phyloP scores from a whole-genome alignment of 2,113 vertebrate species.

The Ictalurus punctatus region DNA sequence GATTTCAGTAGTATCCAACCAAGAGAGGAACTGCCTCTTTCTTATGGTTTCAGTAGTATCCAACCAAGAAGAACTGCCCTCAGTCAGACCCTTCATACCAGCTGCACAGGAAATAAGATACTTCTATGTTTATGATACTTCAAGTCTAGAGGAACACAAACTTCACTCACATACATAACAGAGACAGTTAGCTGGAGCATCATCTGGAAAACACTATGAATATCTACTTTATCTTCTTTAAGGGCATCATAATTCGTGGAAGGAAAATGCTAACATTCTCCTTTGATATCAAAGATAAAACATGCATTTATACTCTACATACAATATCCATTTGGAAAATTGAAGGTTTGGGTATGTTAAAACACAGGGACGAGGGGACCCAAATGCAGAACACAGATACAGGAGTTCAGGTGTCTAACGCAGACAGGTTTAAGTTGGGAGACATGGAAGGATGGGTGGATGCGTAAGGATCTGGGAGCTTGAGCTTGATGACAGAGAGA shows the following conservation, averaged over 20 bases:
- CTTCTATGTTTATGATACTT: not conserved
- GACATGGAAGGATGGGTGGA: too few relatives aligned
- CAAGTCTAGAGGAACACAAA: not conserved
- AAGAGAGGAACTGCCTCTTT: constrained; percentile 39
- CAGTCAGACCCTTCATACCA: constrained; percentile 18
- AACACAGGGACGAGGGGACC: too few relatives aligned
- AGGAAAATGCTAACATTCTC: not conserved
- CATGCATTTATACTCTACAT: too few relatives aligned
- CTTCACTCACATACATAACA: not conserved
- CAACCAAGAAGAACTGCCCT: constrained; percentile 40
- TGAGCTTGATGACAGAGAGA: too few relatives aligned
- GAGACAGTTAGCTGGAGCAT: not conserved
- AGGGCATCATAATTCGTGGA: not conserved
- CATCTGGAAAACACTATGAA: not conserved
- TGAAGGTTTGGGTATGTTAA: too few relatives aligned
- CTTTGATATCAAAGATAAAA: not conserved
- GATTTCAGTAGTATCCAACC: constrained; percentile 51
- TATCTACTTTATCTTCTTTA: not conserved
- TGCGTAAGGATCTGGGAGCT: too few relatives aligned
- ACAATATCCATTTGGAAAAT: too few relatives aligned
- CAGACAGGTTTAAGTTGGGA: too few relatives aligned
- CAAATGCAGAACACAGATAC: too few relatives aligned
- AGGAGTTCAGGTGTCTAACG: too few relatives aligned
- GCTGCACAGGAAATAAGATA: not conserved
- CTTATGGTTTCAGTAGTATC: constrained; percentile 49